Evolutionary conservation across 92 coral and sea anemone species (phyloP), one percentile per base, ranked within the genome.

Genomic region (Epizoanthus stellaris): DNA sequence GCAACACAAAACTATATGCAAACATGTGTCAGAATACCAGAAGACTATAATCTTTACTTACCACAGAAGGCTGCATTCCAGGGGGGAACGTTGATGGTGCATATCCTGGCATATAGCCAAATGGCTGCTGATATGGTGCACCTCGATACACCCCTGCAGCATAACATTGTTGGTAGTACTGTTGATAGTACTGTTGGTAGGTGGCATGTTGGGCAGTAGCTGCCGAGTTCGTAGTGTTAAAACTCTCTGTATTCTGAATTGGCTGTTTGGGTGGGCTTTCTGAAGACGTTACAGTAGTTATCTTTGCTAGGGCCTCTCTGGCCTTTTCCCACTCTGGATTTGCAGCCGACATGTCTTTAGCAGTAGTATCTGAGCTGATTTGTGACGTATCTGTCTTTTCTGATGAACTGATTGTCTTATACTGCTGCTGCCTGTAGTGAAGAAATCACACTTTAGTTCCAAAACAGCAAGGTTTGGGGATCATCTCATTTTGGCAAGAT

Each of bases 321-420:
- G 99, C 99, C 62, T 89, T 94, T 76, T 97, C 96, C 99, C 99
- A 97, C 70, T 93, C 95, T 9, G 99, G 99, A 67, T 92, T 97
- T 52, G 91, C 94, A 61, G 86, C 80, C 43, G 90, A 81, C 81
- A 90, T 87, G 36, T 64, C 45, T 39, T 77, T 90, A 6, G 91
- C 72, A 67, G 71, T 89, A 42, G 90, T 58, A 14, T 88, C 87
- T 71, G 92, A 66, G 30, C 87, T 69, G 45, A 82, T 77, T 49
- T 72, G 66, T 53, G 74, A 81, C 43, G 88, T 88, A 54, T 89
- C 79, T 36, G 77, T 39, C 67, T 84, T 80, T 80, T 88, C 92
- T 11, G 87, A 82, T 57, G 85, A 58, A 52, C 64, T 45, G 34
- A 91, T 39, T 63, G 84, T 80, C 19, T 87, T 85, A 63, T 92